phyloP scores from a whole-genome alignment of 2,888 invertebrate genomes.

The Polia nebulosa region DNA sequence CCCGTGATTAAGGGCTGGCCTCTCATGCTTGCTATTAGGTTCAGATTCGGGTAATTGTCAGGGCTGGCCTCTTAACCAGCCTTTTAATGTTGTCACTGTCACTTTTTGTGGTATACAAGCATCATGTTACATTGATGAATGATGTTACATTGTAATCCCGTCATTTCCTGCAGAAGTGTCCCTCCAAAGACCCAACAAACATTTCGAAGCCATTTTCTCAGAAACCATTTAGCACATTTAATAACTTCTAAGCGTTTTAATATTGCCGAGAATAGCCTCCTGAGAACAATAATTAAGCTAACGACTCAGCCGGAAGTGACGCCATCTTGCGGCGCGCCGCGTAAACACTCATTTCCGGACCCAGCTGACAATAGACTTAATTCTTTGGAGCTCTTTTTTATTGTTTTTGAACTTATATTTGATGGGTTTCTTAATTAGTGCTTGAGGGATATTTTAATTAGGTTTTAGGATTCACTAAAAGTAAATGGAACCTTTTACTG shows the following conservation, averaged over 20 bases:
- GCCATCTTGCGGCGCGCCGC: constrained; percentile 70
- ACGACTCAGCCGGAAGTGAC: constrained; percentile 66
- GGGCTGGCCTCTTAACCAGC: too few relatives aligned
- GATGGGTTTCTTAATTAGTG: constrained; percentile 22
- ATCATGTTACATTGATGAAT: too few relatives aligned
- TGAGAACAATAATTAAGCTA: constrained; percentile 69
- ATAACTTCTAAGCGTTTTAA: constrained; percentile 48
- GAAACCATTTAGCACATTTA: constrained; percentile 17
- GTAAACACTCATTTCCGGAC: constrained; percentile 71
- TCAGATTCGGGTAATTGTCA: too few relatives aligned
- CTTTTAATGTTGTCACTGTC: too few relatives aligned
- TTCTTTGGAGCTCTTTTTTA: constrained; percentile 41
- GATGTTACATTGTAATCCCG: background rate
- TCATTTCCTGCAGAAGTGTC: background rate
- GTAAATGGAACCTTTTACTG: background rate
- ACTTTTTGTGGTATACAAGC: too few relatives aligned
- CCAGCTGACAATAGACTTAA: constrained; percentile 51
- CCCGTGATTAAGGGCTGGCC: too few relatives aligned
- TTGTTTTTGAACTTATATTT: constrained; percentile 45
- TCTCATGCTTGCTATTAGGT: too few relatives aligned
- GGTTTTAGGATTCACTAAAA: constrained; percentile 6
- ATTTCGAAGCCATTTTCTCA: background rate
- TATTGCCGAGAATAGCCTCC: constrained; percentile 36
- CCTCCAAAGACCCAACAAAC: background rate
- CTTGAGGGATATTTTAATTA: constrained; percentile 10